phyloP scores from a whole-genome alignment of 1,140 invertebrate genomes.

The Armadillidium nasatum region DNA sequence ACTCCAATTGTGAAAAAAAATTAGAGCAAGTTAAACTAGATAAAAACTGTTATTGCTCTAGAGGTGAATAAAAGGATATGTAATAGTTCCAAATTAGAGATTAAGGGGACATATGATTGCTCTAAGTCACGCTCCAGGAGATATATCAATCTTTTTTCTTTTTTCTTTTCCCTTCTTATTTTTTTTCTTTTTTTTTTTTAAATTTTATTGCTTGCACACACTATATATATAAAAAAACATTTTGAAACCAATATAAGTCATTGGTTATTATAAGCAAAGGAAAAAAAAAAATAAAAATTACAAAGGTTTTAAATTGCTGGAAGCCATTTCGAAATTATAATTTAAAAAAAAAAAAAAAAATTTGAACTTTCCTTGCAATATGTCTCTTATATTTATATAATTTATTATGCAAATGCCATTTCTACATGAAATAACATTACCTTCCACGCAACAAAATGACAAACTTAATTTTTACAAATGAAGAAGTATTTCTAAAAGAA shows the following conservation, averaged over 20 bases:
- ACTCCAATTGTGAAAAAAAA: no score
- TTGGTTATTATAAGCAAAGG: background rate
- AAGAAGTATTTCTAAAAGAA: no score
- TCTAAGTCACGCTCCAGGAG: background rate
- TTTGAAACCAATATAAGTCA: background rate
- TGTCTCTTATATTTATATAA: background rate
- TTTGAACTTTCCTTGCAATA: background rate
- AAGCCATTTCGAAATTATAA: background rate
- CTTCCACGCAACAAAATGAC: no score
- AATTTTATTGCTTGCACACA: background rate
- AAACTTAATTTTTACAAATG: background rate
- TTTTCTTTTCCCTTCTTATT: background rate
- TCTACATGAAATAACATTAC: no score
- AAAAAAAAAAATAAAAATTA: background rate
- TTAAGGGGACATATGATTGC: background rate
- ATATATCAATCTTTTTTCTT: background rate
- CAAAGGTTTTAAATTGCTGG: background rate
- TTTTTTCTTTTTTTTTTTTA: background rate
- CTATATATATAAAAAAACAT: background rate
- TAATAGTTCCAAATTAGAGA: background rate
- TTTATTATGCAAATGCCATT: no score
- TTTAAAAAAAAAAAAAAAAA: background rate
- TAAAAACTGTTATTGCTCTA: no score
- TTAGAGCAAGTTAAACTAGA: no score
- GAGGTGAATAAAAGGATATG: no score